Evolutionary conservation across 2,888 invertebrate genomes (phyloP).

Genomic region (Lasioglossum morio): DNA sequence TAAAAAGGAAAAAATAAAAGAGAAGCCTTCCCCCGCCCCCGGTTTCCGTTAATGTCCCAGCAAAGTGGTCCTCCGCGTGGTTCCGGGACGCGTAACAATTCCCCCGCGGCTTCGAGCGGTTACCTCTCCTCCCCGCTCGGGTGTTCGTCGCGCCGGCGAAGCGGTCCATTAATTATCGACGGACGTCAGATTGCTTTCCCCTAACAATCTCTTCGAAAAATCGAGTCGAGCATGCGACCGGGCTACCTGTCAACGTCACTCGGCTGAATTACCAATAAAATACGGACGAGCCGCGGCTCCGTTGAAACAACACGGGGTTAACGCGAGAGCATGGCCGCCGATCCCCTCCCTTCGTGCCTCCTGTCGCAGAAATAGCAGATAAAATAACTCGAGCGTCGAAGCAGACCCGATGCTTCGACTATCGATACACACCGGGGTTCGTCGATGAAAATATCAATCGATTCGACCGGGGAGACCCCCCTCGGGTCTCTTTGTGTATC

Average conservation of each 20-base stretch:
- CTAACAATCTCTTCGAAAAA: constrained; percentile 30
- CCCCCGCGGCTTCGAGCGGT: not conserved
- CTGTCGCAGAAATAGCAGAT: constrained; percentile 24
- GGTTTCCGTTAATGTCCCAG: not conserved
- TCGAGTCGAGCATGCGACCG: constrained; percentile 29
- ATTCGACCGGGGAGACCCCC: not conserved
- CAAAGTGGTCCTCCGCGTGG: constrained; percentile 7
- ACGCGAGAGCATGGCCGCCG: constrained; percentile 6
- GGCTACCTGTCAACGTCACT: constrained; percentile 45
- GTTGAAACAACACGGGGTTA: constrained; percentile 34
- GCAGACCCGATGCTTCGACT: constrained; percentile 3
- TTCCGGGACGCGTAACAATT: not conserved
- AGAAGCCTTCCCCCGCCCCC: not conserved
- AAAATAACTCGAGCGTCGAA: constrained; percentile 35
- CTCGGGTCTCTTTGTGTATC: not conserved
- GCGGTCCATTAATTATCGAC: constrained; percentile 45
- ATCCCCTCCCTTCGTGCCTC: not conserved
- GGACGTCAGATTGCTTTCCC: constrained; percentile 25
- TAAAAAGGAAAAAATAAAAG: not conserved
- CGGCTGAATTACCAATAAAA: constrained; percentile 51
- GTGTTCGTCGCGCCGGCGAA: not conserved
- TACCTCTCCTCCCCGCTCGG: not conserved
- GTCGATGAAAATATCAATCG: constrained; percentile 59
- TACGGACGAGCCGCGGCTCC: constrained; percentile 15
- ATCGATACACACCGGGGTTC: constrained; percentile 21